A percentile compares a stretch with the other conserved stretches of the same genome.
These are phyloP conservation scores for Metallyticus violacea DNA, from an alignment of 2,888 invertebrate species.

Conservation along the genomic window DNA sequence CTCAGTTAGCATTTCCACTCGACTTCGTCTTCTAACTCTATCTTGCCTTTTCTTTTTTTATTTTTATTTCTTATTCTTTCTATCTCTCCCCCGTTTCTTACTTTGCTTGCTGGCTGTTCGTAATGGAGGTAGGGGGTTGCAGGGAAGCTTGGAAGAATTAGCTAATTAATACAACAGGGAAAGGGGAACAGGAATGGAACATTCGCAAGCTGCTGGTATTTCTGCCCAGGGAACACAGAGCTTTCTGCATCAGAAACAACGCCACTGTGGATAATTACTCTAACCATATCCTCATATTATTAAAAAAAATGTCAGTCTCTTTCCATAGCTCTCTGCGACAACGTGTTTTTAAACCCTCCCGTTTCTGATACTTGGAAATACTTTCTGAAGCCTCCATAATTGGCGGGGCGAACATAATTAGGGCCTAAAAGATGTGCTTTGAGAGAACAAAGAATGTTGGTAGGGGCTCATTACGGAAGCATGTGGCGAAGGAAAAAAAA, in stretches of 20 bases:
- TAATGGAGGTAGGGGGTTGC: background rate
- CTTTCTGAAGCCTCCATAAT: background rate
- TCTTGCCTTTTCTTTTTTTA: slow-evolving; percentile 6
- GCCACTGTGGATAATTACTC: background rate
- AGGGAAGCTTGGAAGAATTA: slow-evolving; percentile 29
- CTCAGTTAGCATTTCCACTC: slow-evolving; percentile 15
- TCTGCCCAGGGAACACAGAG: background rate
- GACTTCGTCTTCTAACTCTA: slow-evolving; percentile 15
- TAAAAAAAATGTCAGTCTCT: background rate
- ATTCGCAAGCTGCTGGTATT: background rate
- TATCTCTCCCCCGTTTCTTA: background rate
- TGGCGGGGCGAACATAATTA: background rate
- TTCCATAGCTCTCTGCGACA: background rate
- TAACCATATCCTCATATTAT: background rate
- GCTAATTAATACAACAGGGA: slow-evolving; percentile 31
- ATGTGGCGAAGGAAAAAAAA: too few relatives aligned
- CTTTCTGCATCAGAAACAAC: background rate
- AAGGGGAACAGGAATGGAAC: background rate
- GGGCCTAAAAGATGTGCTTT: background rate
- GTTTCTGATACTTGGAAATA: background rate
- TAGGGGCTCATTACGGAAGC: background rate
- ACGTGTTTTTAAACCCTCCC: background rate
- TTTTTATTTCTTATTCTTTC: background rate
- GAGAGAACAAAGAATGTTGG: background rate
- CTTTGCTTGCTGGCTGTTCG: background rate